Evolutionary conservation across 2,888 invertebrate species (phyloP), one percentile per base, ranked within the genome.

Genomic region (Meloe dianella): DNA sequence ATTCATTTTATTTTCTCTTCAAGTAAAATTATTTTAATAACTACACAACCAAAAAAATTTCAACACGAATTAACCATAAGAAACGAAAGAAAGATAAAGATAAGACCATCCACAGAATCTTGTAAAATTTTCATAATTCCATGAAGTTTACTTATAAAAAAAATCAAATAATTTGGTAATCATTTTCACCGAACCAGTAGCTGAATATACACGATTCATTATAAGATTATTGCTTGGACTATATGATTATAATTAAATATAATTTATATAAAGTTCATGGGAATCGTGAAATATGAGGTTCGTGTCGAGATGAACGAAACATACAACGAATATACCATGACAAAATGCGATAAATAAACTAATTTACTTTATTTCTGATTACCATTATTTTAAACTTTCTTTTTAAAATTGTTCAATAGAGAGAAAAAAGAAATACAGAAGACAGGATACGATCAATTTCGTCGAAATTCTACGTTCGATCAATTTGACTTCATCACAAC

Each of bases 201-300:
- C 47, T 22, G 22, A 22, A 51, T 51, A 41, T 51, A 9, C 47
- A 51, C 20, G 22, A 51, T 51, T 20, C 47, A 51, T 51, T 22
- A 51, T 9, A 51, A 7, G 20, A 51, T 51, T 51, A 22, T 51
- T 51, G 47, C 22, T n/a, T 10, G 22, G 9, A 51, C 10, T 22
- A 10, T 8, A 22, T 51, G 47, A 51, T 51, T 51, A 51, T 51
- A 51, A 51, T 51, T 51, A 51, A 51, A 51, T 51, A 22, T 22
- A 51, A 51, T 51, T 51, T 51, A 51, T 51, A 51, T n/a, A 51
- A 51, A 51, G 47, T 51, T 51, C 22, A 51, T 51, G 47, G 47
- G 47, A 51, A 10, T 51, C 47, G 47, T 51, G 47, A 51, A 51
- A 51, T 51, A 51, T 51, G 20, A 22, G 47, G 9, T 51, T 51